A percentile compares a stretch with the other conserved stretches of the same genome.
Evolutionary conservation across 2,113 vertebrate species (phyloP).

Genomic region (Girardinichthys multiradiatus): DNA sequence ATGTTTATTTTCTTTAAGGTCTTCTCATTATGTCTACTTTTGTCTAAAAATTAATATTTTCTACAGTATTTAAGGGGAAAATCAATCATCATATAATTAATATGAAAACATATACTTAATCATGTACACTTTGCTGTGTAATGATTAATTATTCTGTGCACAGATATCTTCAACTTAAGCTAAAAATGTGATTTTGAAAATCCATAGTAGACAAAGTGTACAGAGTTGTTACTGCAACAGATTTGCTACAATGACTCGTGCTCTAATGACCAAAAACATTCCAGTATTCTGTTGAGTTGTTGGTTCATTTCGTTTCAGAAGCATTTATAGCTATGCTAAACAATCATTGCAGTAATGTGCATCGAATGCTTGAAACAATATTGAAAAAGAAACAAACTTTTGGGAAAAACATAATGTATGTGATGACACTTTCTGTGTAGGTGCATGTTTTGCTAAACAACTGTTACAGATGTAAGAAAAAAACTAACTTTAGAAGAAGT

Average conservation of each 20-base stretch:
- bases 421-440: neutral
- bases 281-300: neutral
- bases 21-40: neutral
- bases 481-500: neutral
- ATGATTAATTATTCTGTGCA: no score
- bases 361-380: neutral
- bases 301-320: neutral
- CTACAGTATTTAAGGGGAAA: no score
- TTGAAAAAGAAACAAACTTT: neutral
- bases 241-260: neutral
- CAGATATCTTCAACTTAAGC: no score
- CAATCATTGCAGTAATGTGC: neutral
- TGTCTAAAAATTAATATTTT: no score
- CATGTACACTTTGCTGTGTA: no score
- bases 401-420: neutral
- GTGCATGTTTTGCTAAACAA: neutral
- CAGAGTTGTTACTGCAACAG: no score
- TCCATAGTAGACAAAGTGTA: neutral
- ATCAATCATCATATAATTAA: no score
- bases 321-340: rapidly evolving
- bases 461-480: no score
- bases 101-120: no score
- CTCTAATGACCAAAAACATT: neutral
- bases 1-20: no score
- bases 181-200: neutral